Evolutionary conservation across 2,113 vertebrate genomes (phyloP).

Genomic region (Salminus brasiliensis): DNA sequence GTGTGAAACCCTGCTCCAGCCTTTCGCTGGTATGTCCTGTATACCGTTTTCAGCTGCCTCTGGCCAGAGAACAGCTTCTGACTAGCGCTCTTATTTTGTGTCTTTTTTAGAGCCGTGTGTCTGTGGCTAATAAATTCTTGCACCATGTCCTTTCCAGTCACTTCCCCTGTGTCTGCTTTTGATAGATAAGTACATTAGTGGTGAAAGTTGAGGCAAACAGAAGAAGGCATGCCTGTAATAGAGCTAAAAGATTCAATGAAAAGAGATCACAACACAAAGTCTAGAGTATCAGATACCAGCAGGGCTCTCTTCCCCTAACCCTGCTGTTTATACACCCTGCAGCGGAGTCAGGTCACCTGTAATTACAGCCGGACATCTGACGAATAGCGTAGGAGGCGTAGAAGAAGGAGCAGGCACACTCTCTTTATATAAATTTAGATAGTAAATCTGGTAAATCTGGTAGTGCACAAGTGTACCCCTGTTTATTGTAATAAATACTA

Average conservation of each 20-base stretch:
- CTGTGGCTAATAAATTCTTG: background rate
- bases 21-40: background rate
- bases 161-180: background rate
- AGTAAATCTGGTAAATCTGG: too few species aligned
- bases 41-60: constrained; percentile 51
- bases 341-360: background rate
- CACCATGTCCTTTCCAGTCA: background rate
- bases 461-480: too few species aligned
- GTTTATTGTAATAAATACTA: too few species aligned
- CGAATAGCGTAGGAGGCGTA: background rate
- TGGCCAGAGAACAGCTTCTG: constrained; percentile 62
- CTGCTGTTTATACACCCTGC: background rate
- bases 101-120: too few species aligned
- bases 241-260: background rate
- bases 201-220: background rate
- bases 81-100: constrained; percentile 49
- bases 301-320: background rate
- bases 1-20: background rate
- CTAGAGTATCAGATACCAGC: background rate
- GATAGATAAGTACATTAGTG: background rate
- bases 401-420: too few species aligned
- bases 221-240: background rate
- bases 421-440: background rate
- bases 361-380: background rate
- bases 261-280: background rate